These are phyloP conservation scores for Masnerella sp. DNA, from an alignment of 2,888 invertebrate species.

Conservation along the genomic window DNA sequence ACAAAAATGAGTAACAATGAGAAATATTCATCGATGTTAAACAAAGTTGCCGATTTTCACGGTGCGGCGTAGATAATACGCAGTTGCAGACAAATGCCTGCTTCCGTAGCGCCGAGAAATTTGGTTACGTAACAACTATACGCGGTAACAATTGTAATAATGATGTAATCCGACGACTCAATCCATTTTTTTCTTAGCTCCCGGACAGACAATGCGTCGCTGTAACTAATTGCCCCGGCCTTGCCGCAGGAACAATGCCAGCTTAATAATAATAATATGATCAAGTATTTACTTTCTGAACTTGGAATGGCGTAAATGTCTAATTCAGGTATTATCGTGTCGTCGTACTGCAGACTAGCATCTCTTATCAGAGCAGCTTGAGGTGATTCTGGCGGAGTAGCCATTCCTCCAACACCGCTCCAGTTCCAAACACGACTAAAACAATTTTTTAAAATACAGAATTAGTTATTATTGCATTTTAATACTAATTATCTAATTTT, in stretches of 20 bases:
- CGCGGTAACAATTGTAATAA: constrained; percentile 28
- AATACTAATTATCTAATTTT: too few species aligned
- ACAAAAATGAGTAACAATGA: constrained; percentile 36
- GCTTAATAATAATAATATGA: constrained; percentile 10
- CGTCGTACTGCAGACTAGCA: constrained; percentile 86
- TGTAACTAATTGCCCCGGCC: constrained; percentile 20
- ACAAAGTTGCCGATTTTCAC: constrained; percentile 26
- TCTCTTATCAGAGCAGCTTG: constrained; percentile 84
- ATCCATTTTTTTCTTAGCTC: constrained; percentile 32
- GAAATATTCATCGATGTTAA: constrained; percentile 34
- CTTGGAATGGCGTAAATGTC: constrained; percentile 98
- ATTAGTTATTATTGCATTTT: too few species aligned
- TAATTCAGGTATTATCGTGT: constrained; percentile 92
- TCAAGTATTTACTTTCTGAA: constrained; percentile 84
- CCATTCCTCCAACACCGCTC: constrained; percentile 72
- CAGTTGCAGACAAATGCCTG: constrained; percentile 19
- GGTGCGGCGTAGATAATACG: constrained; percentile 21
- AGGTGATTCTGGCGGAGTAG: constrained; percentile 97
- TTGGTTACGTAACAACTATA: constrained; percentile 33
- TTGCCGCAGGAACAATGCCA: constrained; percentile 8
- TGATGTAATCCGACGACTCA: constrained; percentile 15
- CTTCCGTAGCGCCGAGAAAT: constrained; percentile 40
- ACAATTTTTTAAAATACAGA: constrained; percentile 8
- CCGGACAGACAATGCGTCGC: not conserved
- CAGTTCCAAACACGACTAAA: constrained; percentile 74